Evolutionary conservation across 2,113 vertebrate species (phyloP).

Genomic region (Mus pahari): DNA sequence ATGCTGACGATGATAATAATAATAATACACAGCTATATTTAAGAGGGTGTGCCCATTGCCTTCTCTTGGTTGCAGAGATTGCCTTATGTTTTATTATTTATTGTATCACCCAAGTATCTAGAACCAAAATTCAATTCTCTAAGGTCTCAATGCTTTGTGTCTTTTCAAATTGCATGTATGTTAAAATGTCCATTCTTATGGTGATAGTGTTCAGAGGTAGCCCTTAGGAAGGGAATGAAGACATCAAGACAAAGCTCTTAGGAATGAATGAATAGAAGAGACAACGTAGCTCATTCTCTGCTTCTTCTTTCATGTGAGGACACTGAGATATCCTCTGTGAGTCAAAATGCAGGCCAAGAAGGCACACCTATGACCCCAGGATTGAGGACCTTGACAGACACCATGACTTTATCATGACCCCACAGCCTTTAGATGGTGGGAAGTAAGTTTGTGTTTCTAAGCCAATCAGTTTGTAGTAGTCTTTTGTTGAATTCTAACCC

Average conservation of each 20-base stretch:
- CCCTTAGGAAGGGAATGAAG: not conserved
- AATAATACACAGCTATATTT: not conserved
- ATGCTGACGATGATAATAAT: not conserved
- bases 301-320: not conserved
- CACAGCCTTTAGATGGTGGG: not conserved
- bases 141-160: not conserved
- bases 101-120: not conserved
- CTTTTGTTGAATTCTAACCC: not conserved
- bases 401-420: not conserved
- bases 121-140: not conserved
- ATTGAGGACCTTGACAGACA: not conserved
- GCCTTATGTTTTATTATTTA: slow-evolving; percentile 8
- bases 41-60: not conserved
- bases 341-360: not conserved
- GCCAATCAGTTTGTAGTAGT: not conserved
- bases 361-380: not conserved
- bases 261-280: not conserved
- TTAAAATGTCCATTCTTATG: not conserved
- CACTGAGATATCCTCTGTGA: not conserved
- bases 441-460: slow-evolving; percentile 3
- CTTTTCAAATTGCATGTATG: not conserved
- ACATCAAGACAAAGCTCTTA: not conserved
- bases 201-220: not conserved
- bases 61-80: slow-evolving; percentile 1
- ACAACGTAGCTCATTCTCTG: not conserved